Percentiles rank a stretch among this genome's conserved stretches.
These are phyloP conservation scores for Zele albiditarsus DNA, from an alignment of 2,888 invertebrate species.

Conservation along the genomic window DNA sequence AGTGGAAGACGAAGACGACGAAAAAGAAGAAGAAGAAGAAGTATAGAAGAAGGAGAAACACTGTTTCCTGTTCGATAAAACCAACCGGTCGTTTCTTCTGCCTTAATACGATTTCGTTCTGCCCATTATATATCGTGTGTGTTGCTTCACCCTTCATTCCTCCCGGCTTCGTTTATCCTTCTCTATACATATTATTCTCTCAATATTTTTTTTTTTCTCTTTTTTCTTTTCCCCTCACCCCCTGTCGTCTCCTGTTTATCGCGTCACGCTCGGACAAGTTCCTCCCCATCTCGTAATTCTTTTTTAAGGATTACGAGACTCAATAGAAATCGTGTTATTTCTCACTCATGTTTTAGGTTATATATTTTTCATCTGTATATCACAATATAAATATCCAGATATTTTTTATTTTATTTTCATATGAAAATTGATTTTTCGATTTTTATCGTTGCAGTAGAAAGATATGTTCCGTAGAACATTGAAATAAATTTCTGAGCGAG, in stretches of 20 bases:
- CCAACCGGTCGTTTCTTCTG: constrained; percentile 59
- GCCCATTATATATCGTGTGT: constrained; percentile 58
- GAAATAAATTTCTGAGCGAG: too few relatives aligned
- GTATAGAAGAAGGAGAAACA: constrained; percentile 39
- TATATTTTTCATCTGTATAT: constrained; percentile 28
- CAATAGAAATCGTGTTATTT: constrained; percentile 52
- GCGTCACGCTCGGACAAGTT: constrained; percentile 55
- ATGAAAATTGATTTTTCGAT: constrained; percentile 38
- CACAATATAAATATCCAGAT: too few relatives aligned
- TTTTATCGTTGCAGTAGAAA: background rate
- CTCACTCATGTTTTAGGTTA: constrained; percentile 10
- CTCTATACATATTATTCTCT: constrained; percentile 16
- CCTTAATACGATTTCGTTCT: constrained; percentile 66
- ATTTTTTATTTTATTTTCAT: constrained; percentile 7
- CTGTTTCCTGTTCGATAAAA: constrained; percentile 62
- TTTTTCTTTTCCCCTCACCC: constrained; percentile 47
- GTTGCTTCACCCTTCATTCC: constrained; percentile 45
- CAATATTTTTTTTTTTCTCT: constrained; percentile 1
- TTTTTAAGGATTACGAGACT: constrained; percentile 49
- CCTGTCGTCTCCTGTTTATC: constrained; percentile 51
- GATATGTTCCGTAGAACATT: too few relatives aligned
- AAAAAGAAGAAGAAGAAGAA: constrained; percentile 36
- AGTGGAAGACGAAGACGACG: constrained; percentile 11
- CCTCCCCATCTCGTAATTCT: constrained; percentile 46
- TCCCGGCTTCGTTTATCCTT: constrained; percentile 38